phyloP scores from a whole-genome alignment of 2,888 invertebrate species.

The Meteorus colon region DNA sequence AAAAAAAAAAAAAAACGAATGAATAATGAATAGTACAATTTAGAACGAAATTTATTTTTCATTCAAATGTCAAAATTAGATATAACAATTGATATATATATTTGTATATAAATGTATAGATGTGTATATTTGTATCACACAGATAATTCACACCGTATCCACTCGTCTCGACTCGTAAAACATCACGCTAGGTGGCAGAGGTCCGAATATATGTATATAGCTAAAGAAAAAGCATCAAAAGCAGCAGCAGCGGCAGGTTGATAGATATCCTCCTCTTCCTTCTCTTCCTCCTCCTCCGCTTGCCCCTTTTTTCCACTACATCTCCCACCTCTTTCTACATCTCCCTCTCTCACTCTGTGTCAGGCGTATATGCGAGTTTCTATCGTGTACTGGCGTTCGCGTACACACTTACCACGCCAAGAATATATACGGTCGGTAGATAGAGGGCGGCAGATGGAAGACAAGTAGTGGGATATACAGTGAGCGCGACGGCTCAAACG shows the following conservation, averaged over 20 bases:
- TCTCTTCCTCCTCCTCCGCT: not conserved
- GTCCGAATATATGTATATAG: not conserved
- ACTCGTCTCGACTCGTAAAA: slow-evolving; percentile 20
- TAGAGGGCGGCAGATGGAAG: slow-evolving; percentile 63
- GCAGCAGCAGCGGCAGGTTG: slow-evolving; percentile 64
- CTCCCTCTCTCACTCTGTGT: too few relatives aligned
- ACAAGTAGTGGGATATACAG: slow-evolving; percentile 48
- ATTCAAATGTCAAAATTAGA: too few relatives aligned
- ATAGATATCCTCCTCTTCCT: slow-evolving; percentile 52
- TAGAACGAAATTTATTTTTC: too few relatives aligned
- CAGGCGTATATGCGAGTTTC: not conserved
- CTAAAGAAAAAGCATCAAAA: slow-evolving; percentile 6
- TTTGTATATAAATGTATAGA: not conserved
- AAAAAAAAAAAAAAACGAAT: too few relatives aligned
- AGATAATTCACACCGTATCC: slow-evolving; percentile 10
- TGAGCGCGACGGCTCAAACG: slow-evolving; percentile 53
- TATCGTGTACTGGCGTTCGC: slow-evolving; percentile 62
- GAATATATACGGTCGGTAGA: not conserved
- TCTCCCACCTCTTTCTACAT: too few relatives aligned
- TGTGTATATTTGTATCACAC: not conserved
- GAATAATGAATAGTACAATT: too few relatives aligned
- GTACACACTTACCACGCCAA: slow-evolving; percentile 20
- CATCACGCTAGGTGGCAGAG: slow-evolving; percentile 17
- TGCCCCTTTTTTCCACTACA: too few relatives aligned
- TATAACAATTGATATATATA: too few relatives aligned